Conservation (phyloP, 1,140 invertebrate species). For the Ganaspis sp. region DNA sequence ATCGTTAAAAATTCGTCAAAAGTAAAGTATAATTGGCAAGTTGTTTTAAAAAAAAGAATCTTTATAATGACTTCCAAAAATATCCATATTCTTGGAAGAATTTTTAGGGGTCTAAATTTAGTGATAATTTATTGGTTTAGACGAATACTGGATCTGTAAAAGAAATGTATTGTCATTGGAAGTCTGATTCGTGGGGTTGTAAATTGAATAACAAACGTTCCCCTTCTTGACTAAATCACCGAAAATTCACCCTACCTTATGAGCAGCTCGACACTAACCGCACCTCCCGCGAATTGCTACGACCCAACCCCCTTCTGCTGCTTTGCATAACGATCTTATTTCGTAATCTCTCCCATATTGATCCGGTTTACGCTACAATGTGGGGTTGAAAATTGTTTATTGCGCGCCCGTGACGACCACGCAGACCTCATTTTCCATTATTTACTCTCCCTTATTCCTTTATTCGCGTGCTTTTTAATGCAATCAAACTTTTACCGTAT, state of each 20-base stretch:
- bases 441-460: background rate
- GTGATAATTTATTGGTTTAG: too few species aligned
- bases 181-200: conserved; percentile 53
- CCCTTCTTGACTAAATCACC: conserved; percentile 70
- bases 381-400: conserved; percentile 56
- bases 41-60: too few species aligned
- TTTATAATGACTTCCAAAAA: too few species aligned
- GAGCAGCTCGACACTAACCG: conserved; percentile 68
- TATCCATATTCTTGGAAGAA: too few species aligned
- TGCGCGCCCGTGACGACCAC: conserved; percentile 39
- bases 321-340: conserved; percentile 75
- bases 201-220: conserved; percentile 76
- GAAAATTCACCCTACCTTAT: conserved; percentile 66
- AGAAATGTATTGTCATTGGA: conserved; percentile 47
- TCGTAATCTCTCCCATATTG: conserved; percentile 73
- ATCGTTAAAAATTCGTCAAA: too few species aligned
- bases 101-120: too few species aligned
- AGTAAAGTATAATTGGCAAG: too few species aligned
- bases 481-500: background rate
- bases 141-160: background rate
- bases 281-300: conserved; percentile 65
- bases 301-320: conserved; percentile 48
- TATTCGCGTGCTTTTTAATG: background rate
- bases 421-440: conserved; percentile 3
- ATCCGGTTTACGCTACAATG: conserved; percentile 63